Evolutionary conservation across 2,888 invertebrate genomes (phyloP), one percentile per base, ranked within the genome.

Genomic region (Carabus problematicus): DNA sequence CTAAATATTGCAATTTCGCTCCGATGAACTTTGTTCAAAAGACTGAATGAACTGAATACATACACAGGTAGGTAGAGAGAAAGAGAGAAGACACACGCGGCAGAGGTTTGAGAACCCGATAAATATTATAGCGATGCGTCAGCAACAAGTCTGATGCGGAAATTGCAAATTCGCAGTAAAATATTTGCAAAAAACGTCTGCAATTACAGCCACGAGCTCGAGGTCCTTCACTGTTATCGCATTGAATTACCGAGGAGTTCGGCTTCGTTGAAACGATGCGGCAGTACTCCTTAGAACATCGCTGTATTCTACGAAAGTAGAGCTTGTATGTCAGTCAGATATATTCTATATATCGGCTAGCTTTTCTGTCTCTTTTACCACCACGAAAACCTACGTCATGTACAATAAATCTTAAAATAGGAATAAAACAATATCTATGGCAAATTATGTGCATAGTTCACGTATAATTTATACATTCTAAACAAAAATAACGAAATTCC

Each of bases 71-170:
- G 47, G 12, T 3, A 3, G n/a, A 47, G 7, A 11, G 7, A 47
- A 1, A 47, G 7, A 47, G 7, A 11, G 9, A 47, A 9, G 1
- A 29, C 29, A 16, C 8, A 47, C 12, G 47, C 9, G 11, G 12
- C 47, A 8, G 7, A 9, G 7, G 0, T 47, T 47, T 47, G 1
- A 18, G 45, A 47, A 0, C 12, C 11, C 39, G 61, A 61, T 61
- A 61, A 61, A 61, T 61, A 61, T 61, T 19, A 61, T 61, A 11
- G 12, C n/a, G 61, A 19, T 61, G 45, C 14, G 61, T 61, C 61
- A 47, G 61, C 61, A 61, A 61, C 61, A 61, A 61, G 61, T 61
- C 45, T 42, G 12, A 11, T 45, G 45, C 45, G 40, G 8, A 29
- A 56, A 58, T 58, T 58, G 58, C 41, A 58, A 39, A 61, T 47